Evolutionary conservation across 2,888 invertebrate species (phyloP).

Genomic region (Laothoe populi): DNA sequence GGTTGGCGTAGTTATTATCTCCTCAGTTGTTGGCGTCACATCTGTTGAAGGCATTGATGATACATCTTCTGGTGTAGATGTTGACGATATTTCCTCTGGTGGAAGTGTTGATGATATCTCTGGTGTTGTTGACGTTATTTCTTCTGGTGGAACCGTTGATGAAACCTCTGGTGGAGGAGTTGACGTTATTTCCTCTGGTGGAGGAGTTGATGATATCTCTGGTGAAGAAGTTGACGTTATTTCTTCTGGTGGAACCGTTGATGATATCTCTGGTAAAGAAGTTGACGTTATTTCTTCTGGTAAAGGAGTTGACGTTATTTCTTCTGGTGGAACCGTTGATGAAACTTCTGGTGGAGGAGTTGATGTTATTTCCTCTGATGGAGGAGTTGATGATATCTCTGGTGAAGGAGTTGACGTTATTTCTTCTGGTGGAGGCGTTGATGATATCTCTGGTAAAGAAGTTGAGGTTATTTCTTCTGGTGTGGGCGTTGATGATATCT

Average conservation of each 20-base stretch:
- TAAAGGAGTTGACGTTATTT: not conserved
- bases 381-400: not conserved
- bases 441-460: constrained; percentile 27
- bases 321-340: not conserved
- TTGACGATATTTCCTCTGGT: not conserved
- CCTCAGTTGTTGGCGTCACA: not conserved
- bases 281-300: constrained; percentile 17
- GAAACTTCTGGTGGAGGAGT: not conserved
- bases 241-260: constrained; percentile 20
- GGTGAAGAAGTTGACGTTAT: not conserved
- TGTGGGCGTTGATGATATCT: not conserved
- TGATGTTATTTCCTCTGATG: not conserved
- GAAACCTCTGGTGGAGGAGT: constrained; percentile 5
- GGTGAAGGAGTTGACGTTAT: not conserved
- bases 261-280: not conserved
- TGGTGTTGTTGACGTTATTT: constrained; percentile 21
- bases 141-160: not conserved
- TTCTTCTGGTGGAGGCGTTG: constrained; percentile 8
- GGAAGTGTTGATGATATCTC: not conserved
- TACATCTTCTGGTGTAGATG: not conserved
- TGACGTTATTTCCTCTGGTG: constrained; percentile 6
- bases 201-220: not conserved
- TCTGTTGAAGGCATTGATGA: not conserved
- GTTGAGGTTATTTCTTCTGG: constrained; percentile 1
- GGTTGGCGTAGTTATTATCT: not conserved